A percentile compares a stretch with the other conserved stretches of the same genome.
These are phyloP conservation scores for Phasianus colchicus DNA, from an alignment of 2,113 vertebrate genomes.

Conservation along the genomic window DNA sequence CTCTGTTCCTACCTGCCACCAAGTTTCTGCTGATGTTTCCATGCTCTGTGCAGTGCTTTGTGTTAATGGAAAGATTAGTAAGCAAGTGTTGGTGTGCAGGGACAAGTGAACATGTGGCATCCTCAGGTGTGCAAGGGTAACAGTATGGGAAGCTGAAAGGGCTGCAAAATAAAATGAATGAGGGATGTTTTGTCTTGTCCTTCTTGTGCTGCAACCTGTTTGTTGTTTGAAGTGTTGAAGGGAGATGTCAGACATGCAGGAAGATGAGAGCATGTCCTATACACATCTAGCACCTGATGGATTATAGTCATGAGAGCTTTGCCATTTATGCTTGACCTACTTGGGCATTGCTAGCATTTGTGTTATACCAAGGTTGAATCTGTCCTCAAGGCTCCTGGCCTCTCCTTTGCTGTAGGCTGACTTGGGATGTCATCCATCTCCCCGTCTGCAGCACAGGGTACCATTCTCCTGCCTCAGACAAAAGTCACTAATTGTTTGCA, in stretches of 20 bases:
- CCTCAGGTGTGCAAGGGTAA: background rate
- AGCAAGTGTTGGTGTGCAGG: background rate
- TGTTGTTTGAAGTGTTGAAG: background rate
- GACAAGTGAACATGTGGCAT: background rate
- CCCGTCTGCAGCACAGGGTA: background rate
- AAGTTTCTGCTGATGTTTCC: background rate
- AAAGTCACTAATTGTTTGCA: background rate
- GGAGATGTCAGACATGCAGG: background rate
- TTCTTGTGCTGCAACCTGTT: slow-evolving; percentile 36
- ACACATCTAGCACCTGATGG: background rate
- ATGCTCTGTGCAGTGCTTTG: background rate
- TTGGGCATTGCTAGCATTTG: background rate
- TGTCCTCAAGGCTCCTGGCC: background rate
- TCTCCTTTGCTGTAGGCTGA: background rate
- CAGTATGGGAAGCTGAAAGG: background rate
- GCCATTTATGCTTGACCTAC: background rate
- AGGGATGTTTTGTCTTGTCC: background rate
- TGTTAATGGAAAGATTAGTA: background rate
- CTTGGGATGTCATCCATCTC: background rate
- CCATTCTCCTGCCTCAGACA: background rate
- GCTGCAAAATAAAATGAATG: background rate
- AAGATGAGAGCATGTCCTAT: background rate
- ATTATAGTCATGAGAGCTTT: background rate
- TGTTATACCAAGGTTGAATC: background rate
- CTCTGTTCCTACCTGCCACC: background rate